Conservation (phyloP, 2,888 invertebrate genomes). For the Reticulitermes lucifugus region DNA sequence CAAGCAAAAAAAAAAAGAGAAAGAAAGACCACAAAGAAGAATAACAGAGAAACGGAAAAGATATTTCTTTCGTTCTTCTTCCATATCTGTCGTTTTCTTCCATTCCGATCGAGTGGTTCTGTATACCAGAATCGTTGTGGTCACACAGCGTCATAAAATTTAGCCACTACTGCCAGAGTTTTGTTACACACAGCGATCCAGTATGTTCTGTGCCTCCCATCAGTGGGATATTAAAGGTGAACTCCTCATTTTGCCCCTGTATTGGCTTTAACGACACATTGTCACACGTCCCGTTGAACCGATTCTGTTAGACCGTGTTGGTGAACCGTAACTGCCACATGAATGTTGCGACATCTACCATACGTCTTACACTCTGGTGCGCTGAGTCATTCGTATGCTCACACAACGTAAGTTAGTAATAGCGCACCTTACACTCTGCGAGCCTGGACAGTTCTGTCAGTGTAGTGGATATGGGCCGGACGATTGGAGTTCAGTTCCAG, state of each 20-base stretch:
- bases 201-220: neutral
- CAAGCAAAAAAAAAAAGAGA: neutral
- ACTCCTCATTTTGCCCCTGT: neutral
- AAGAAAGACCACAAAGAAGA: neutral
- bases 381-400: too few species aligned
- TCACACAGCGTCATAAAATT: neutral
- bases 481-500: too few species aligned
- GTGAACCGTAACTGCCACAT: neutral
- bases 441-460: too few species aligned
- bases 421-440: too few species aligned
- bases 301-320: neutral
- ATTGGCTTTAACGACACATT: neutral
- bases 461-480: too few species aligned
- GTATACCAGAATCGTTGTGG: neutral
- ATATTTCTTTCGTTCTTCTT: conserved; percentile 5
- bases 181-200: neutral
- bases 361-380: neutral
- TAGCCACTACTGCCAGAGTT: neutral
- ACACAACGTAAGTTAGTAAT: too few species aligned
- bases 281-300: neutral
- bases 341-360: neutral
- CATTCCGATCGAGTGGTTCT: conserved; percentile 15
- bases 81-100: neutral
- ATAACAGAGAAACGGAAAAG: neutral
- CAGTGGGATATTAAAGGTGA: neutral